Conservation (phyloP, 92 coral and sea anemone genomes). For the Nematostella vectensis region DNA sequence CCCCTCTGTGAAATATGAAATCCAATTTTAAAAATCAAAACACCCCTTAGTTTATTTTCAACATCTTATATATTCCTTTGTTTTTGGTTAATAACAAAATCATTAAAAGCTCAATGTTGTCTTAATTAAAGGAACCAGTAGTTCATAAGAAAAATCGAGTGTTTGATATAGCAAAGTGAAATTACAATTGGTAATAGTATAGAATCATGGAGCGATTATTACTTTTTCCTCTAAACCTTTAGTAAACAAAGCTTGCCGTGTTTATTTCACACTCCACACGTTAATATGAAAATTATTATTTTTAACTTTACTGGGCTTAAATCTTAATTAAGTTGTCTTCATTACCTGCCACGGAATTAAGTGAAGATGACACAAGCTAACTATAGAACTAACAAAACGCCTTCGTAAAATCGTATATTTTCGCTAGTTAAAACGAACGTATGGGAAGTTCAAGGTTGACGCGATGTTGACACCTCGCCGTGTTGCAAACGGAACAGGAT, state of each 20-base stretch:
- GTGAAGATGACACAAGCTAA: constrained; percentile 1
- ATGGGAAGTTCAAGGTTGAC: not conserved
- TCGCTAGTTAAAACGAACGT: not conserved
- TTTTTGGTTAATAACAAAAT: not conserved
- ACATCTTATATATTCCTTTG: not conserved
- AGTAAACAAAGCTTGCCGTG: not conserved
- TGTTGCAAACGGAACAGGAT: not conserved
- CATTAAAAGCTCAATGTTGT: not conserved
- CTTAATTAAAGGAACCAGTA: not conserved
- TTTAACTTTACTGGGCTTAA: constrained; percentile 1
- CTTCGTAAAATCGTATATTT: not conserved
- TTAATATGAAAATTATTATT: not conserved
- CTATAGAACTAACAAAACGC: not conserved
- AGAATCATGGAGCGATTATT: not conserved
- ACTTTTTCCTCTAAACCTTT: not conserved
- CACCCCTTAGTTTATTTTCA: not conserved
- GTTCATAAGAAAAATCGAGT: too few species aligned
- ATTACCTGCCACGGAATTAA: not conserved
- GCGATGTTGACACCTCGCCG: too few species aligned
- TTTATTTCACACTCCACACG: constrained; percentile 2
- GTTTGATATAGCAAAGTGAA: not conserved
- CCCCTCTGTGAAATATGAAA: not conserved
- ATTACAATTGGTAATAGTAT: not conserved
- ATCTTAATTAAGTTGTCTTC: constrained; percentile 2
- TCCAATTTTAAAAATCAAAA: not conserved